Evolutionary conservation across 2,113 vertebrate species (phyloP).

Genomic region (Oenanthe melanoleuca): DNA sequence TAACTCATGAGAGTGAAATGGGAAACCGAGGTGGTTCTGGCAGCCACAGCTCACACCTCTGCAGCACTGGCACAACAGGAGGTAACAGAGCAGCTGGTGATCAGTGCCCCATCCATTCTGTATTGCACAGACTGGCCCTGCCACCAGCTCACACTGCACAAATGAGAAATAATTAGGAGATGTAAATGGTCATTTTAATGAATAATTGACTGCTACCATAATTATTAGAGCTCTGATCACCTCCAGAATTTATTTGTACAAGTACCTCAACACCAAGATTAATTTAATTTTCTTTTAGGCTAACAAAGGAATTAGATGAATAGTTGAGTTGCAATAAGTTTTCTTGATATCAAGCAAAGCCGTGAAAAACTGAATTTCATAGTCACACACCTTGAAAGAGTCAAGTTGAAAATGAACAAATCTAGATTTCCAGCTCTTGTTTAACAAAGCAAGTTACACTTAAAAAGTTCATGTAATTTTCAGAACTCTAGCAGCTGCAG

Average conservation of each 20-base stretch:
- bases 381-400: neutral
- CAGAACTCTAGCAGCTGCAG: neutral
- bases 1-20: neutral
- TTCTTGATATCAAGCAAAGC: neutral
- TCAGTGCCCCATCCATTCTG: neutral
- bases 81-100: neutral
- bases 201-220: neutral
- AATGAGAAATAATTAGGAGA: neutral
- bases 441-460: neutral
- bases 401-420: neutral
- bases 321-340: neutral
- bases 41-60: neutral
- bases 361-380: neutral
- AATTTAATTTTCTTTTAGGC: neutral
- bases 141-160: neutral
- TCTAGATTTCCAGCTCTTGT: neutral
- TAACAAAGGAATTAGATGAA: neutral
- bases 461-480: neutral
- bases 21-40: neutral
- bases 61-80: neutral
- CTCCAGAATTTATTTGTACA: neutral
- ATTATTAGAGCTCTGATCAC: neutral
- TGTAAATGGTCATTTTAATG: neutral
- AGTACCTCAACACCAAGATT: neutral
- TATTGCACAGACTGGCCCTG: neutral